phyloP scores from a whole-genome alignment of 2,113 vertebrate genomes.

The Psophia crepitans region DNA sequence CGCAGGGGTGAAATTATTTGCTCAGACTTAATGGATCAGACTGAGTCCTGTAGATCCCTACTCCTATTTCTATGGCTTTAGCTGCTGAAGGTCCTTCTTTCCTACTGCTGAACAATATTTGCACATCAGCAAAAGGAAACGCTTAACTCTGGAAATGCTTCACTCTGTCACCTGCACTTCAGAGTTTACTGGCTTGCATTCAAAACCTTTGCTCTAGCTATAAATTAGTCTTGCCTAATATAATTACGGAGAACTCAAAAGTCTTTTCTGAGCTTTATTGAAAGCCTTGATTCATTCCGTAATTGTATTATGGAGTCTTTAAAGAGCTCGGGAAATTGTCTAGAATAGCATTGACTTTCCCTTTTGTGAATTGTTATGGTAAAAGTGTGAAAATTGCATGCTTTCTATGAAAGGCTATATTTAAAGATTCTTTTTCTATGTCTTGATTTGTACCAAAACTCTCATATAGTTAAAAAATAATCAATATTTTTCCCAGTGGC shows the following conservation, averaged over 20 bases:
- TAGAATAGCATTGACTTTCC: not conserved
- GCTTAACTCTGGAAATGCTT: not conserved
- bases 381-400: not conserved
- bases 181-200: not conserved
- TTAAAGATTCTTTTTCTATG: not conserved
- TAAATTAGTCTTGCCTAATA: not conserved
- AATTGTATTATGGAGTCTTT: not conserved
- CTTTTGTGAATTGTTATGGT: not conserved
- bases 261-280: not conserved
- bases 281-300: not conserved
- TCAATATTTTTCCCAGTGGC: not conserved
- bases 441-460: not conserved
- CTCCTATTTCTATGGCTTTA: not conserved
- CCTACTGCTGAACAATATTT: not conserved
- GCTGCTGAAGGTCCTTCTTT: not conserved
- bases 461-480: not conserved
- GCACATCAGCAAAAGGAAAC: not conserved
- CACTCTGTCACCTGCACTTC: not conserved
- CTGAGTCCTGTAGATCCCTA: not conserved
- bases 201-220: not conserved
- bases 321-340: not conserved
- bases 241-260: not conserved
- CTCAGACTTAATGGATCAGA: not conserved
- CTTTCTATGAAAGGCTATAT: not conserved
- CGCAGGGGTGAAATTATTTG: not conserved